Percentiles rank a stretch among this genome's conserved stretches.
These are phyloP conservation scores for Rhinichthys osculus DNA, from an alignment of 2,797 vertebrate species.

Conservation along the genomic window DNA sequence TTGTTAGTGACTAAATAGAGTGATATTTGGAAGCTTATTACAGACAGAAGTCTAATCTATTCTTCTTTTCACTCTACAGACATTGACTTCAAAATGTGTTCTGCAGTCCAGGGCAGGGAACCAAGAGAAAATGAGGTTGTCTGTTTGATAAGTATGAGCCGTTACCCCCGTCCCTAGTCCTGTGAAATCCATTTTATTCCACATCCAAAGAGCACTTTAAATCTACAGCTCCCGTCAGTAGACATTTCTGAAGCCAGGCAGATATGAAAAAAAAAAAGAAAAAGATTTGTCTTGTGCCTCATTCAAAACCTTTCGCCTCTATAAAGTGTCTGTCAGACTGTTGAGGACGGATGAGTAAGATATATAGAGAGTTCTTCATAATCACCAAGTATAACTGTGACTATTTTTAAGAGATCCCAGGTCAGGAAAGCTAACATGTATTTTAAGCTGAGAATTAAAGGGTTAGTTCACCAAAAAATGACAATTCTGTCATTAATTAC, in stretches of 20 bases:
- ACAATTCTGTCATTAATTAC: too few relatives aligned
- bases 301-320: conserved; percentile 30
- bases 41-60: conserved; percentile 65
- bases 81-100: conserved; percentile 66
- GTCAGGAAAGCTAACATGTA: not conserved
- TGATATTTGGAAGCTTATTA: conserved; percentile 62
- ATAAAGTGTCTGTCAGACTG: conserved; percentile 13
- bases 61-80: conserved; percentile 52
- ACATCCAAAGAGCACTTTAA: conserved; percentile 69
- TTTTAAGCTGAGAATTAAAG: not conserved
- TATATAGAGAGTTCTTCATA: conserved; percentile 18
- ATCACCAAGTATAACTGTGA: not conserved
- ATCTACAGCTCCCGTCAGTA: conserved; percentile 59
- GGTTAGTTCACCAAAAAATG: too few relatives aligned
- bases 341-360: not conserved
- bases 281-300: conserved; percentile 14
- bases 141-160: conserved; percentile 74
- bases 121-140: conserved; percentile 74
- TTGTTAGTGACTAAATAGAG: not conserved
- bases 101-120: conserved; percentile 48
- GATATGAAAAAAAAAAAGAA: conserved; percentile 11
- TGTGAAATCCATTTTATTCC: conserved; percentile 74
- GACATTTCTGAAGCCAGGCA: conserved; percentile 13
- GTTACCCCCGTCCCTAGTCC: conserved; percentile 66
- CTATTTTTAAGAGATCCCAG: not conserved